Conservation (phyloP, 2,888 invertebrate genomes). For the Nomada ruficornis region DNA sequence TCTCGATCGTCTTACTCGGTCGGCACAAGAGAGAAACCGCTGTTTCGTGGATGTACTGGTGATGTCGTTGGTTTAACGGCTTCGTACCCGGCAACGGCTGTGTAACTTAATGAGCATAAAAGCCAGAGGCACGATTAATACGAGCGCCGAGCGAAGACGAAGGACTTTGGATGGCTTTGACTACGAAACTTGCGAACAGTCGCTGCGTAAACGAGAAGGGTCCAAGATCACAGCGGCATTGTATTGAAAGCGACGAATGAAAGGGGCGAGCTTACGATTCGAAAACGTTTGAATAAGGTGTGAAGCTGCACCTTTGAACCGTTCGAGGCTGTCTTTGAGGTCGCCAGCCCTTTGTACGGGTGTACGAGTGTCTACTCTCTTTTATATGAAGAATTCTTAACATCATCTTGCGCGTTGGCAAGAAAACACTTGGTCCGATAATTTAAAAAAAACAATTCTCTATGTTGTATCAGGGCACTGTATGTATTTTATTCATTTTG, state of each 20-base stretch:
- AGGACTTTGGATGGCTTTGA: conserved; percentile 39
- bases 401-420: conserved; percentile 25
- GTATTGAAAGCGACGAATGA: conserved; percentile 11
- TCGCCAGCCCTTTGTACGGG: conserved; percentile 21
- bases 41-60: conserved; percentile 65
- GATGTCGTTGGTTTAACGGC: conserved; percentile 71
- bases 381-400: conserved; percentile 9
- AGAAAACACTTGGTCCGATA: conserved; percentile 29
- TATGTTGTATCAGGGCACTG: no score
- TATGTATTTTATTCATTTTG: no score
- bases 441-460: no score
- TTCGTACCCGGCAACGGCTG: conserved; percentile 66
- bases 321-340: conserved; percentile 18
- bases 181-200: conserved; percentile 7
- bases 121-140: conserved; percentile 73
- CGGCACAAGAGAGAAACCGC: conserved; percentile 60
- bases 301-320: conserved; percentile 3
- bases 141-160: conserved; percentile 22
- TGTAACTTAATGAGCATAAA: conserved; percentile 75
- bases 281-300: conserved; percentile 9
- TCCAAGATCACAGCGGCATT: background rate
- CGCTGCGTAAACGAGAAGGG: conserved; percentile 9
- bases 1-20: conserved; percentile 73
- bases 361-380: conserved; percentile 12
- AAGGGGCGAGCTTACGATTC: conserved; percentile 13